Base-by-base conservation (phyloP, 30 jellyfish, hydroid and myxozoan species). In the Aurelia coerulea region DNA sequence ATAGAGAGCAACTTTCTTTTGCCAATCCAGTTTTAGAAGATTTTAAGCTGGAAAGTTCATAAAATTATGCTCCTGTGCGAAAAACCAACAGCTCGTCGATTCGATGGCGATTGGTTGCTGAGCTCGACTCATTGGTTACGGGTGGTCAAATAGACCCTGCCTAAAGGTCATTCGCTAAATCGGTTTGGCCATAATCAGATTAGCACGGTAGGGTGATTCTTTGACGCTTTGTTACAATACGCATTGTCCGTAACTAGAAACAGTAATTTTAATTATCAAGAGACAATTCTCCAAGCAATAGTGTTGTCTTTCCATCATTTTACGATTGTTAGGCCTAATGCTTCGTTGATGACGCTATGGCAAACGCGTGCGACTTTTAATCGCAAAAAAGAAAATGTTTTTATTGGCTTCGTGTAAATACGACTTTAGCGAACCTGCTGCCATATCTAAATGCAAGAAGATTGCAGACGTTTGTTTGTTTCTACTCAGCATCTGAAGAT, bases 81-180 rank as follows among this genome's bases (percentile, higher is more conserved):
- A 60, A 66, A 66, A 66, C 76, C 51, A 66, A 69, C 79, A 73
- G 31, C 41, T 16, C 69, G 69, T 46, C 69, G 69, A 68, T 8
- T 60, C 23, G 37, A 56, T 63, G 42, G 63, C 41, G 49, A 52
- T 29, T 19, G 62, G 17, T 8, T 13, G 51, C 76, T 17, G 73
- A 39, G 58, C 68, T 58, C 62, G 74, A 79, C 92, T 83, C 92
- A 83, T 58, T 69, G 86, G 56, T 68, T 71, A 13, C 86, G 75
- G 85, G 92, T 83, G 92, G 92, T 70, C 19, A n/a, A 51, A 83
- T 83, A 35, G 76, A 54, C 14, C 31, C 18, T 37, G 79, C 51
- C 65, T 71, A 70, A 31, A 83, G 92, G 92, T 83, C 92, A 83
- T 83, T 71, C 92, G 51, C 79, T 32, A 59, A 79, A 71, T 70